phyloP scores from a whole-genome alignment of 2,797 vertebrate genomes.

The Xenops minutus region DNA sequence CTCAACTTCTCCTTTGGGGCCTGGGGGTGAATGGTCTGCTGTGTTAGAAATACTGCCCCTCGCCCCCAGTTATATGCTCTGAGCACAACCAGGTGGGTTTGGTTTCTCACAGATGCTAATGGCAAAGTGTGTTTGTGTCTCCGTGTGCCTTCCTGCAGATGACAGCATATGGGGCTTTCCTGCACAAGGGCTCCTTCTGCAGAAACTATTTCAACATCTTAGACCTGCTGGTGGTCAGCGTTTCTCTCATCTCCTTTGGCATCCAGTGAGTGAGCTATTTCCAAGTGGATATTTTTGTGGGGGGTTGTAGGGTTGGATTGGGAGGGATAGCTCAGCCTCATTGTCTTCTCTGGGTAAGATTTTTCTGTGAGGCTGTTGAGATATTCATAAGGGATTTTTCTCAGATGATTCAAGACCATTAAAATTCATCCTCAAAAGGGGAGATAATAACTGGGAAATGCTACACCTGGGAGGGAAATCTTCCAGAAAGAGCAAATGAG shows the following conservation, averaged over 20 bases:
- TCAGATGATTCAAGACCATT: neutral
- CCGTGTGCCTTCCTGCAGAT: conserved; percentile 81
- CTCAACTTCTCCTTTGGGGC: neutral
- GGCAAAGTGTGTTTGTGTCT: conserved; percentile 36
- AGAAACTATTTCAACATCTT: conserved; percentile 99
- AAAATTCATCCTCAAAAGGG: neutral
- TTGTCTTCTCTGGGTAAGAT: neutral
- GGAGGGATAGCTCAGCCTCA: neutral
- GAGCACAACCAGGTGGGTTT: neutral
- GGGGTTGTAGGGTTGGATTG: neutral
- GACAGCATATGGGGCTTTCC: conserved; percentile 97
- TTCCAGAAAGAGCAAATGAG: neutral
- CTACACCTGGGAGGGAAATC: neutral
- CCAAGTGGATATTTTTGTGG: neutral
- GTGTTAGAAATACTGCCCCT: neutral
- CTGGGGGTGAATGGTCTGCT: conserved; percentile 21
- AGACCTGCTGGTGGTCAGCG: conserved; percentile 97
- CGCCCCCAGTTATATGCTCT: neutral
- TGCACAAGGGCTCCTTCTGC: conserved; percentile 98
- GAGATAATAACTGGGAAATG: neutral
- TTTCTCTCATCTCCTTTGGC: conserved; percentile 98
- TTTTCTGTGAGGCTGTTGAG: neutral
- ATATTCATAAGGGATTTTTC: neutral
- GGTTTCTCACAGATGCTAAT: neutral
- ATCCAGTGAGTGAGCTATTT: conserved; percentile 90